Conservation (phyloP, 2,113 vertebrate genomes). For the Corvus cornix region DNA sequence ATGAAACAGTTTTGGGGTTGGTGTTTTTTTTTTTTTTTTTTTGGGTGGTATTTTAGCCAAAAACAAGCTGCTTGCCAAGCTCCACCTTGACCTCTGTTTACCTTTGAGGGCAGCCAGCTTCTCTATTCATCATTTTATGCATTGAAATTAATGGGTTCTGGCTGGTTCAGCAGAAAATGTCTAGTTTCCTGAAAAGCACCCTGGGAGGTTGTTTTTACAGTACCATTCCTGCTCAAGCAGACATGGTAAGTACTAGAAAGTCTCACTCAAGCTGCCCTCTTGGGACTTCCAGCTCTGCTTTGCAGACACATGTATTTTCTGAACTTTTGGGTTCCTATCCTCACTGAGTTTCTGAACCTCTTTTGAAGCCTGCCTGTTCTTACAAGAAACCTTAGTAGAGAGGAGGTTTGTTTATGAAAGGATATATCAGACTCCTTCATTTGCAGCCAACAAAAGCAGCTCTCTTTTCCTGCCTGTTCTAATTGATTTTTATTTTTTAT, state of each 20-base stretch:
- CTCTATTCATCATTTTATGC: background rate
- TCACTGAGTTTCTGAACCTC: background rate
- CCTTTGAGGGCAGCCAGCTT: background rate
- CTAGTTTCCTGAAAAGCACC: constrained; percentile 36
- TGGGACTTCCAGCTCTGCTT: background rate
- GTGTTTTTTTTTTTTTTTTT: background rate
- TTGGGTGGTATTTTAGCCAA: background rate
- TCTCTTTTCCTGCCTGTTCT: background rate
- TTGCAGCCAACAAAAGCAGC: constrained; percentile 55
- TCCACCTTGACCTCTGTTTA: constrained; percentile 10
- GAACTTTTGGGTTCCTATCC: background rate
- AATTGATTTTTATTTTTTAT: constrained; percentile 60
- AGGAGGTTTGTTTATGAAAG: constrained; percentile 44
- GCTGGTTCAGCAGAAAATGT: constrained; percentile 22
- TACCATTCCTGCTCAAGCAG: background rate
- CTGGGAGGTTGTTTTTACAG: background rate
- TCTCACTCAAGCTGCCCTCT: background rate
- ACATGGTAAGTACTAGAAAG: background rate
- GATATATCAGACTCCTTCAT: constrained; percentile 40
- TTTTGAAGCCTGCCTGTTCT: constrained; percentile 38
- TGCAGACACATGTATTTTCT: background rate
- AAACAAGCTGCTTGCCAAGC: background rate
- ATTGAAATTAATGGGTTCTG: constrained; percentile 10
- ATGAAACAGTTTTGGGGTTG: background rate
- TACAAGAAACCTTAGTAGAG: constrained; percentile 15